These are phyloP conservation scores for Siniperca obscura DNA, from an alignment of 2,797 vertebrate genomes.

Conservation along the genomic window DNA sequence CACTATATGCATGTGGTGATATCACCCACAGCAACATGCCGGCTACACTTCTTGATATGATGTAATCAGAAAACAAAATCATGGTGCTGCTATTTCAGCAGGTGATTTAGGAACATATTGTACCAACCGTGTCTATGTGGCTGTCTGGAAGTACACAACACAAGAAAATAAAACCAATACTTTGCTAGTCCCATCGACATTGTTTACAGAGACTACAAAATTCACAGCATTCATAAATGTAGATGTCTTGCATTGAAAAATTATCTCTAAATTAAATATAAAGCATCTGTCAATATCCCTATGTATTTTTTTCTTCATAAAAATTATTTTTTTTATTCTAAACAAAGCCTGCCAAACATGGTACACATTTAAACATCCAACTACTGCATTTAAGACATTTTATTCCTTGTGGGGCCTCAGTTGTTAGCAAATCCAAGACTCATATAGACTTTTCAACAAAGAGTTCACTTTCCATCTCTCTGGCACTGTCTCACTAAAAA, in stretches of 20 bases:
- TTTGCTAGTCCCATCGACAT: background rate
- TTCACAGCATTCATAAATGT: background rate
- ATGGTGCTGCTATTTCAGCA: slow-evolving; percentile 26
- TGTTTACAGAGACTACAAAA: slow-evolving; percentile 2
- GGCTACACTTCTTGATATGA: slow-evolving; percentile 17
- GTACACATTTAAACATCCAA: background rate
- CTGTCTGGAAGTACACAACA: slow-evolving; percentile 29
- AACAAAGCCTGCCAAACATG: background rate
- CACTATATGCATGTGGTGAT: slow-evolving; percentile 18
- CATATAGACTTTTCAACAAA: background rate
- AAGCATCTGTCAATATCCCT: background rate
- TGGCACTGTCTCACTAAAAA: slow-evolving; percentile 5
- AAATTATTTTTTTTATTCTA: background rate
- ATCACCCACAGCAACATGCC: slow-evolving; percentile 23
- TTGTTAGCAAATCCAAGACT: background rate
- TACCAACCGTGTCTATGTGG: slow-evolving; percentile 11
- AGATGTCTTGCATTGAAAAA: background rate
- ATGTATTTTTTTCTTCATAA: background rate
- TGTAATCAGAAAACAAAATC: slow-evolving; percentile 44
- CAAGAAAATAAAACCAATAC: slow-evolving; percentile 24
- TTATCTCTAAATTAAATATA: too few relatives aligned
- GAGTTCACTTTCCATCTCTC: background rate
- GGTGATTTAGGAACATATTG: slow-evolving; percentile 46
- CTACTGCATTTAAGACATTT: slow-evolving; percentile 1
- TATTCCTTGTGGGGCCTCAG: too few relatives aligned